Evolutionary conservation across 2,113 vertebrate genomes (phyloP).

Genomic region (Myodes glareolus): DNA sequence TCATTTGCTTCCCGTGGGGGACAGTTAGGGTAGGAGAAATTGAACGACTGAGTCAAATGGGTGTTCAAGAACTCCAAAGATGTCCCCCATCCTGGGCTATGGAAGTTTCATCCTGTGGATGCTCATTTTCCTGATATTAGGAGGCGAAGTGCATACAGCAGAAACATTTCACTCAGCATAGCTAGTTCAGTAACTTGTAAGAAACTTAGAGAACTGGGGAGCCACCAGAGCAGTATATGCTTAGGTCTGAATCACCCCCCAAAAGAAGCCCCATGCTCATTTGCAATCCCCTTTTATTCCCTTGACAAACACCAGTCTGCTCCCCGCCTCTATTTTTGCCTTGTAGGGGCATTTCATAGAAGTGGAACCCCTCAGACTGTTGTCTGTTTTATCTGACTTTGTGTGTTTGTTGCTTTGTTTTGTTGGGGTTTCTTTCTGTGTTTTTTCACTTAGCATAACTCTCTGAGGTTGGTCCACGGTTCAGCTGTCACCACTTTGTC

Average conservation of each 20-base stretch:
- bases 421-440: too few species aligned
- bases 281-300: not conserved
- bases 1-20: constrained; percentile 33
- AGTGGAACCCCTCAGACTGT: not conserved
- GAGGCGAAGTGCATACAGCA: not conserved
- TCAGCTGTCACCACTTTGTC: not conserved
- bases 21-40: not conserved
- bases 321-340: not conserved
- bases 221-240: not conserved
- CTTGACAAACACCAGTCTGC: not conserved
- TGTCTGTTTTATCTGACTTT: not conserved
- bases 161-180: not conserved
- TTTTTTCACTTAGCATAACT: not conserved
- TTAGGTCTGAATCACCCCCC: not conserved
- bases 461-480: not conserved
- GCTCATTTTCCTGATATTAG: not conserved
- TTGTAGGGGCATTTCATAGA: not conserved
- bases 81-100: not conserved
- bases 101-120: fast-evolving
- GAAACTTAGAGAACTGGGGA: not conserved
- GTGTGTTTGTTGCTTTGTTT: too few species aligned
- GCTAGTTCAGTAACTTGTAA: not conserved
- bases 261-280: not conserved
- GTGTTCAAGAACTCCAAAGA: not conserved
- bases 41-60: not conserved